phyloP scores from a whole-genome alignment of 2,113 vertebrate genomes.

The Lynx canadensis region DNA sequence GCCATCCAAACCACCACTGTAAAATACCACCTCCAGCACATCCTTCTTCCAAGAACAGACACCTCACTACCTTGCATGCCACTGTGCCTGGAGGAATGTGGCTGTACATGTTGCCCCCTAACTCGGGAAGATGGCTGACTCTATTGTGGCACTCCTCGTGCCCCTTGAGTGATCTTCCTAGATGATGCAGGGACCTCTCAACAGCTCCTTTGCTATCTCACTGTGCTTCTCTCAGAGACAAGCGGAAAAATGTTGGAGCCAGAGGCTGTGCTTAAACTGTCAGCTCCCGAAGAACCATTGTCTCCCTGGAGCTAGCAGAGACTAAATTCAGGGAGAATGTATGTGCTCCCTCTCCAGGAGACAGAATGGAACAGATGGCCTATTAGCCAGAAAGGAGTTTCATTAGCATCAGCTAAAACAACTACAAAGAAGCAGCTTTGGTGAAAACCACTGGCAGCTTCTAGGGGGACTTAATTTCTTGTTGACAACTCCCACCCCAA shows the following conservation, averaged over 20 bases:
- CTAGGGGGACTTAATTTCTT: not conserved
- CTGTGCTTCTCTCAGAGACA: not conserved
- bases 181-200: not conserved
- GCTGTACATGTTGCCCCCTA: not conserved
- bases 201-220: not conserved
- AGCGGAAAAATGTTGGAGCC: slow-evolving; percentile 37
- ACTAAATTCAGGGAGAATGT: not conserved
- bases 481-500: not conserved
- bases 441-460: slow-evolving; percentile 48
- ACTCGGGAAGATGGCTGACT: not conserved
- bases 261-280: slow-evolving; percentile 29
- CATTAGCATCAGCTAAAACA: slow-evolving; percentile 57
- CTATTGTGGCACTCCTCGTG: fast-evolving
- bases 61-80: not conserved
- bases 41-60: not conserved
- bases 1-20: not conserved
- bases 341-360: not conserved
- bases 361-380: slow-evolving; percentile 57
- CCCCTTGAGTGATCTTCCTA: not conserved
- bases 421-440: slow-evolving; percentile 8
- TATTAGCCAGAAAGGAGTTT: slow-evolving; percentile 58
- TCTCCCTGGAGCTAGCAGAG: slow-evolving; percentile 38
- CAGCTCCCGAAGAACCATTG: slow-evolving; percentile 47
- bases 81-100: not conserved
- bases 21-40: not conserved